A percentile compares a stretch with the other conserved stretches of the same genome.
phyloP scores from a whole-genome alignment of 2,888 invertebrate species.

The Drosophila monieri region DNA sequence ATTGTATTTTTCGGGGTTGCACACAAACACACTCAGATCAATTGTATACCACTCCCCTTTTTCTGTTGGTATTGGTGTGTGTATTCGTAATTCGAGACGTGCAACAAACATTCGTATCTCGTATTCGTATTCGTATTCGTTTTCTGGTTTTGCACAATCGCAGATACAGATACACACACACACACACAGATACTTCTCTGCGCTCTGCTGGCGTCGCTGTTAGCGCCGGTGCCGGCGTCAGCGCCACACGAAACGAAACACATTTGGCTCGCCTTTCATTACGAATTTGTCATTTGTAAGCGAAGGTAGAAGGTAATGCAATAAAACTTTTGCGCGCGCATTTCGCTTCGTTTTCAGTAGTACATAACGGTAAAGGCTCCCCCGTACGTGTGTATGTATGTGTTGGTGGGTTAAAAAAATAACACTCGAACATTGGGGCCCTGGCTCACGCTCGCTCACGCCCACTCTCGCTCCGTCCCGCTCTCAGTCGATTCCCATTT shows the following conservation, averaged over 20 bases:
- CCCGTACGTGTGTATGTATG: slow-evolving; percentile 29
- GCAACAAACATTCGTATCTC: slow-evolving; percentile 69
- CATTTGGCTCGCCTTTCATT: slow-evolving; percentile 81
- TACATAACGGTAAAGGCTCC: slow-evolving; percentile 60
- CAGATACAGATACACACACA: slow-evolving; percentile 54
- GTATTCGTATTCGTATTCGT: slow-evolving; percentile 57
- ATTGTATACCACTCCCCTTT: slow-evolving; percentile 78
- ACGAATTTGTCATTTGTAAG: slow-evolving; percentile 83
- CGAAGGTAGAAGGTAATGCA: slow-evolving; percentile 83
- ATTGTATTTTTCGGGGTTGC: slow-evolving; percentile 77
- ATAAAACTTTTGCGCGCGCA: slow-evolving; percentile 80
- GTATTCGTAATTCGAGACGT: slow-evolving; percentile 32
- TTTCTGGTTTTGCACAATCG: slow-evolving; percentile 79
- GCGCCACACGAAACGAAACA: slow-evolving; percentile 16
- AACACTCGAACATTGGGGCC: slow-evolving; percentile 53
- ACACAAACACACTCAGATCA: slow-evolving; percentile 46
- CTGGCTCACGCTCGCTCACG: slow-evolving; percentile 10
- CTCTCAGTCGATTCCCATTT: slow-evolving; percentile 68
- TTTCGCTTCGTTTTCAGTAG: slow-evolving; percentile 58
- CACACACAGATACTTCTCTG: slow-evolving; percentile 12
- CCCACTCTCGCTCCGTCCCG: slow-evolving; percentile 23
- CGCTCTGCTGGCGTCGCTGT: slow-evolving; percentile 20
- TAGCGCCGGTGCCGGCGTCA: slow-evolving; percentile 19
- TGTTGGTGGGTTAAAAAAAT: slow-evolving; percentile 73
- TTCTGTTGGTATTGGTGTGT: slow-evolving; percentile 49